phyloP scores from a whole-genome alignment of 2,888 invertebrate species.

The Digitonthophagus gazella region DNA sequence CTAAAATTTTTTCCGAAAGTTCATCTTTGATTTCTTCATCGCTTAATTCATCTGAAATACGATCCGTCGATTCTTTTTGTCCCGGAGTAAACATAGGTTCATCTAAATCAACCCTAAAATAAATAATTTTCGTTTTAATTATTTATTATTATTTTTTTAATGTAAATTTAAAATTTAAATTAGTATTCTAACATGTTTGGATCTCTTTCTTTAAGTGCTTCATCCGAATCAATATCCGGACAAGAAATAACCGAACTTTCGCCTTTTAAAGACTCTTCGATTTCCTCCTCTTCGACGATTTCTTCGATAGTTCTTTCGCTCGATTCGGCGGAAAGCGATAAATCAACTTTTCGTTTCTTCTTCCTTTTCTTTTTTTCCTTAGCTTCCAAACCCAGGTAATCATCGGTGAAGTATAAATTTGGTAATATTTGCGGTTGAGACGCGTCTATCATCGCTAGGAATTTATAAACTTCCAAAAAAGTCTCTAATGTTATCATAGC shows the following conservation, averaged over 20 bases:
- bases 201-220: constrained; percentile 24
- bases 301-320: constrained; percentile 19
- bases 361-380: constrained; percentile 19
- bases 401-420: constrained; percentile 46
- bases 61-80: background rate
- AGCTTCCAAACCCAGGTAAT: constrained; percentile 39
- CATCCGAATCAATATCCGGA: constrained; percentile 32
- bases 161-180: background rate
- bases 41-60: constrained; percentile 6
- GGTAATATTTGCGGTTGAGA: constrained; percentile 46
- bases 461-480: constrained; percentile 61
- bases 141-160: no score
- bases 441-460: constrained; percentile 59
- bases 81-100: background rate
- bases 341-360: constrained; percentile 2
- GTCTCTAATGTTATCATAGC: constrained; percentile 67
- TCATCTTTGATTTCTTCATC: constrained; percentile 12
- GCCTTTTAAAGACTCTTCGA: constrained; percentile 17
- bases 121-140: background rate
- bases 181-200: background rate
- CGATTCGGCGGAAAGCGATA: constrained; percentile 8
- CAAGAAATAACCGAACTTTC: constrained; percentile 32
- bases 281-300: constrained; percentile 21
- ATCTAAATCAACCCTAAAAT: background rate
- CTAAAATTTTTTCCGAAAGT: constrained; percentile 2